Percentiles rank a stretch among this genome's conserved stretches.
Evolutionary conservation across 2,888 invertebrate genomes (phyloP).

Genomic region (Apamea monoglypha): DNA sequence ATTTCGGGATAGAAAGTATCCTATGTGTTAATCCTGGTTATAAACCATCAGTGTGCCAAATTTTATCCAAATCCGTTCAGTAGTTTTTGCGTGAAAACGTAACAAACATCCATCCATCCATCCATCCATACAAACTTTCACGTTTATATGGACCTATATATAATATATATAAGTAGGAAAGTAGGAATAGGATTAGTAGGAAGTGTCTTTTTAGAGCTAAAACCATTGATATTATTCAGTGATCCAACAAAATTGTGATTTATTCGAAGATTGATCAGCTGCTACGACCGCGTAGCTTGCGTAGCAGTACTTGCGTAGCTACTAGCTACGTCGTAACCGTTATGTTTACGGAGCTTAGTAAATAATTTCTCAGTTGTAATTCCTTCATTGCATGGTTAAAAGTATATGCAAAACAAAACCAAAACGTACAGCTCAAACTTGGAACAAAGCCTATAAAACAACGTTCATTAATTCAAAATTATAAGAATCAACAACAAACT

Average conservation of each 20-base stretch:
- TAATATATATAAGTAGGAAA: no score
- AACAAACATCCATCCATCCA: no score
- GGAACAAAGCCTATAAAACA: slow-evolving; percentile 37
- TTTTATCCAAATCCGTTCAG: no score
- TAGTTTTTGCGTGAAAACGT: no score
- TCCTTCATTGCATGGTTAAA: not conserved
- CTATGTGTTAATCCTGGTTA: no score
- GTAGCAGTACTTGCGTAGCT: slow-evolving; percentile 19
- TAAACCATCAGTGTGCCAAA: no score
- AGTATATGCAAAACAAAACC: not conserved
- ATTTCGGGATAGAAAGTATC: no score
- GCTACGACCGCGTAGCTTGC: not conserved
- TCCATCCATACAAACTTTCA: no score
- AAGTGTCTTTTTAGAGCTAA: not conserved
- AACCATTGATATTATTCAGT: not conserved
- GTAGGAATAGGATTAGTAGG: no score
- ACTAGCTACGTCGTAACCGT: slow-evolving; percentile 3
- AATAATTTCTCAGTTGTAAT: not conserved
- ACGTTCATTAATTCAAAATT: slow-evolving; percentile 64
- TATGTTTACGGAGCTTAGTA: not conserved
- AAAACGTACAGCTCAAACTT: slow-evolving; percentile 4
- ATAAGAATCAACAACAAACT: slow-evolving; percentile 64
- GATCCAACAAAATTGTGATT: not conserved
- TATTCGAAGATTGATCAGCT: slow-evolving; percentile 1
- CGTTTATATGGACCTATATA: no score